These are phyloP conservation scores for Xenopus petersii DNA, from an alignment of 2,797 vertebrate genomes.

Conservation along the genomic window DNA sequence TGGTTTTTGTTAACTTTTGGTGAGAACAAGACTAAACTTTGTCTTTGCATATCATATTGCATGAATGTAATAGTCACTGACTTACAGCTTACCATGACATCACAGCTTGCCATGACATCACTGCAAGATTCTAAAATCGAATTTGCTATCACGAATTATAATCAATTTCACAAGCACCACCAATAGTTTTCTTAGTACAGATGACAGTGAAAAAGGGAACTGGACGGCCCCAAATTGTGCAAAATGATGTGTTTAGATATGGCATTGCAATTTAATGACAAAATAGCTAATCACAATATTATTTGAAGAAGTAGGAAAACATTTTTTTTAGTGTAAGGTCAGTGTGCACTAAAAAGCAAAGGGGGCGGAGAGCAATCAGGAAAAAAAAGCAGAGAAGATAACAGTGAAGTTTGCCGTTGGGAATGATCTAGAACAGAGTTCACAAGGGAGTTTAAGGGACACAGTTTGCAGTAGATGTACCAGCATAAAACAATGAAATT, in stretches of 20 bases:
- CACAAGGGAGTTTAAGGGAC: slow-evolving; percentile 42
- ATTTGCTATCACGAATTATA: slow-evolving; percentile 17
- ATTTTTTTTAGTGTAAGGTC: slow-evolving; percentile 38
- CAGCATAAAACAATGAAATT: slow-evolving; percentile 60
- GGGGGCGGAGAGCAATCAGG: slow-evolving; percentile 25
- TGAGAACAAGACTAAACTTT: too few relatives aligned
- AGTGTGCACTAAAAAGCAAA: slow-evolving; percentile 50
- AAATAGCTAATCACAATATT: slow-evolving; percentile 25
- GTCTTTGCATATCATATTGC: not conserved
- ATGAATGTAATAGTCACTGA: slow-evolving; percentile 3
- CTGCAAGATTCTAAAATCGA: slow-evolving; percentile 4
- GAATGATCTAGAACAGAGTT: slow-evolving; percentile 46
- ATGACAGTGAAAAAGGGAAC: not conserved
- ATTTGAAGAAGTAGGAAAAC: slow-evolving; percentile 36
- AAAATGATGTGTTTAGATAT: not conserved
- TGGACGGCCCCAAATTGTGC: not conserved
- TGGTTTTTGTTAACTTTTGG: too few relatives aligned
- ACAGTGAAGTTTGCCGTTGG: slow-evolving; percentile 37
- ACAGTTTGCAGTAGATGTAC: slow-evolving; percentile 57
- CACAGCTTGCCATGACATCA: slow-evolving; percentile 3
- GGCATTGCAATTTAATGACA: not conserved
- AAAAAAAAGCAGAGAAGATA: slow-evolving; percentile 41
- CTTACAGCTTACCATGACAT: not conserved
- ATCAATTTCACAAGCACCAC: not conserved
- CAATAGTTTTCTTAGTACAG: not conserved